Evolutionary conservation across 2,888 invertebrate species (phyloP).

Genomic region (Chouioia cunea): DNA sequence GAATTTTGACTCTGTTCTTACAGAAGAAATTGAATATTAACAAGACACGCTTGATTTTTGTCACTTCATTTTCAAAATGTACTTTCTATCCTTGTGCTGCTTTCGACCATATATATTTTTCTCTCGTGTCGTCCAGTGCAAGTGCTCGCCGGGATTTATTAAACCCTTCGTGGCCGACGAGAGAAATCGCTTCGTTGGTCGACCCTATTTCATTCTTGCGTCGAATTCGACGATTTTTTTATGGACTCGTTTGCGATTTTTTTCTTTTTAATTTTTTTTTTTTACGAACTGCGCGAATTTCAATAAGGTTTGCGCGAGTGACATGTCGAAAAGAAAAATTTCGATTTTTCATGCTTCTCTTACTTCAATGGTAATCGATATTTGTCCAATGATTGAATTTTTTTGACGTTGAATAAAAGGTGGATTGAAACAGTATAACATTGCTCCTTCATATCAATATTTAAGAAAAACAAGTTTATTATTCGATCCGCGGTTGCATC

Average conservation of each 20-base stretch:
- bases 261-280: background rate
- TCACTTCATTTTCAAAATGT: too few species aligned
- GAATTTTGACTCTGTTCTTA: too few species aligned
- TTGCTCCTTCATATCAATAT: too few species aligned
- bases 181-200: constrained; percentile 38
- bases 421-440: too few species aligned
- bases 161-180: constrained; percentile 42
- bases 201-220: background rate
- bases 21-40: too few species aligned
- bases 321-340: background rate
- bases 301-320: constrained; percentile 14
- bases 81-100: too few species aligned
- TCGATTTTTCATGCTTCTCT: constrained; percentile 7
- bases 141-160: constrained; percentile 38
- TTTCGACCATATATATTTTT: too few species aligned
- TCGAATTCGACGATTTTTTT: constrained; percentile 16
- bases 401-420: too few species aligned
- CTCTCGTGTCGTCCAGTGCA: too few species aligned
- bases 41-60: too few species aligned
- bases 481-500: too few species aligned
- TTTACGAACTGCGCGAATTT: constrained; percentile 9
- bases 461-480: too few species aligned
- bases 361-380: constrained; percentile 28
- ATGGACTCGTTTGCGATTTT: background rate
- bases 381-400: constrained; percentile 11